Conservation (phyloP, 2,888 invertebrate genomes). For the Nomada fabriciana region DNA sequence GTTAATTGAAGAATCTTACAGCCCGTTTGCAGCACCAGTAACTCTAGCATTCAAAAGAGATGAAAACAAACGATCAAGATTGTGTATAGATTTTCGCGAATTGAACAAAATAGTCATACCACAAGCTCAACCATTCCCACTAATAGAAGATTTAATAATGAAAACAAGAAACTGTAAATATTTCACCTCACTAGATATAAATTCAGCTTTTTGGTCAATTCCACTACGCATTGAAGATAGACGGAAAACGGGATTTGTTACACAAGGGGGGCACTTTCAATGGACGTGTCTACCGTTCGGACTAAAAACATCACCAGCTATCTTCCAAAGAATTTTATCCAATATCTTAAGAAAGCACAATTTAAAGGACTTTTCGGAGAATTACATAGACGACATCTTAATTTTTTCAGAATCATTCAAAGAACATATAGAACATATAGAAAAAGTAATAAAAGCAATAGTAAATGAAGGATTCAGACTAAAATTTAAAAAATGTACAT, state of each 20-base stretch:
- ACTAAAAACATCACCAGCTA: slow-evolving; percentile 1
- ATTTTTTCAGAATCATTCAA: slow-evolving; percentile 10
- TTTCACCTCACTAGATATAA: neutral
- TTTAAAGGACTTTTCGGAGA: neutral
- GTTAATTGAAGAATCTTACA: slow-evolving; percentile 52
- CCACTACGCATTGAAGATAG: slow-evolving; percentile 58
- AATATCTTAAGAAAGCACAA: slow-evolving; percentile 29
- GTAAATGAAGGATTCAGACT: too few relatives aligned
- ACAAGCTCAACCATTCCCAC: slow-evolving; percentile 53
- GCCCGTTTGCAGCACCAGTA: slow-evolving; percentile 41
- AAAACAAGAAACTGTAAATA: neutral
- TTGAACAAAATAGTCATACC: slow-evolving; percentile 6
- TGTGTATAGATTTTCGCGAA: slow-evolving; percentile 40
- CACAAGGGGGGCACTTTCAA: neutral
- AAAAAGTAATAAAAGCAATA: slow-evolving; percentile 20
- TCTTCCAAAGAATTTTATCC: slow-evolving; percentile 23
- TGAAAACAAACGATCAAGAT: neutral
- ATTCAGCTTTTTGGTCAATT: slow-evolving; percentile 12
- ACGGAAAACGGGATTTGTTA: slow-evolving; percentile 14
- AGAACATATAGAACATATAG: neutral
- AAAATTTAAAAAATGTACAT: neutral
- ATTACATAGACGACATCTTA: slow-evolving; percentile 69
- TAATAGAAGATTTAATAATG: neutral
- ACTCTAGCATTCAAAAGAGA: slow-evolving; percentile 40
- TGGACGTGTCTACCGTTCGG: neutral